A percentile compares a stretch with the other conserved stretches of the same genome.
Evolutionary conservation across 2,888 invertebrate genomes (phyloP).

Genomic region (Rhaphigaster nebulosa): DNA sequence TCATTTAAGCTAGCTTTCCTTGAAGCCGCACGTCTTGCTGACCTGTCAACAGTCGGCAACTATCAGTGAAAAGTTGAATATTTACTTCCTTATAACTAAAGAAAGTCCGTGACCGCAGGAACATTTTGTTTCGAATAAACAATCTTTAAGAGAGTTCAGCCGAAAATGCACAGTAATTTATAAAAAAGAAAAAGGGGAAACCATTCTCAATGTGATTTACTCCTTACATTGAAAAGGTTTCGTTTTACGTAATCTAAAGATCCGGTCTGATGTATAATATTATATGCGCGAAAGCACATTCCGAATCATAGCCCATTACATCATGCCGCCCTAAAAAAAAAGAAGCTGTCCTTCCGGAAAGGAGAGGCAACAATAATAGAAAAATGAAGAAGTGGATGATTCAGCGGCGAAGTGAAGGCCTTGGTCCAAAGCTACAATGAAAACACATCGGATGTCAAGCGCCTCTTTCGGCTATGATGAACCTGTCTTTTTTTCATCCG

Average conservation of each 20-base stretch:
- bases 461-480: neutral
- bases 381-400: slow-evolving; percentile 3
- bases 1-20: neutral
- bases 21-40: neutral
- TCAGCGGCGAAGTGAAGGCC: neutral
- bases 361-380: neutral
- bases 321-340: neutral
- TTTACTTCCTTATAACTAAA: neutral
- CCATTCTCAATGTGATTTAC: neutral
- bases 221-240: neutral
- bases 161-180: neutral
- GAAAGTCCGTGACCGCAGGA: neutral
- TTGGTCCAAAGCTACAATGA: neutral
- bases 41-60: neutral
- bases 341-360: neutral
- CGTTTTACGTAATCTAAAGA: slow-evolving; percentile 8
- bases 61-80: neutral
- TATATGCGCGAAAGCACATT: slow-evolving; percentile 21
- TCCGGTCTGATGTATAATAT: neutral
- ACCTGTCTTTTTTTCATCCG: neutral
- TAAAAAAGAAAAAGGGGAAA: neutral
- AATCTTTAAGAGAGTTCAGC: neutral
- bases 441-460: neutral
- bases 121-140: neutral
- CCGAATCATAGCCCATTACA: slow-evolving; percentile 7